These are phyloP conservation scores for Eudasyphora cyanicolor DNA, from an alignment of 2,888 invertebrate species.

Conservation along the genomic window DNA sequence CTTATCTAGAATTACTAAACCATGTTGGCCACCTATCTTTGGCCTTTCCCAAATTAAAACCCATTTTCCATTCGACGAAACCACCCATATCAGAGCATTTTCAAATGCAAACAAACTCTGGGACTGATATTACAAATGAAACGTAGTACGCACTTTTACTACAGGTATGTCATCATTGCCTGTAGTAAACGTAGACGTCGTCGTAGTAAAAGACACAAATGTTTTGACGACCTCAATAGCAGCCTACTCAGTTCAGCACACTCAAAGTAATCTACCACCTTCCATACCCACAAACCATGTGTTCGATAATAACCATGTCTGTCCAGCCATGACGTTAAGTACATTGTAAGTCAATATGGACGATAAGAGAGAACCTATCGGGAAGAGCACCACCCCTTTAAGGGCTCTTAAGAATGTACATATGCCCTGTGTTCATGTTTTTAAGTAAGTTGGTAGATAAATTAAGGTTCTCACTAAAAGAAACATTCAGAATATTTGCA, in stretches of 20 bases:
- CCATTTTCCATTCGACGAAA: neutral
- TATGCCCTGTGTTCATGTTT: no score
- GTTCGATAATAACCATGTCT: neutral
- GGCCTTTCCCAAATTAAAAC: neutral
- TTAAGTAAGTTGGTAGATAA: no score
- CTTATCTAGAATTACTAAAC: neutral
- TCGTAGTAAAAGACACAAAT: neutral
- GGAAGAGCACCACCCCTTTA: no score
- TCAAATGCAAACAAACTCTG: constrained; percentile 1
- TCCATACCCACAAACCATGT: neutral
- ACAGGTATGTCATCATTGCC: no score
- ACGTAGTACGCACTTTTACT: no score
- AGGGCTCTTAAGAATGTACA: no score
- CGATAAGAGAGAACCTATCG: no score
- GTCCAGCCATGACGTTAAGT: neutral
- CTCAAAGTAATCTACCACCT: neutral
- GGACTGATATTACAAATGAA: neutral
- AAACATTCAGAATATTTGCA: no score
- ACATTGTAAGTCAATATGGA: neutral
- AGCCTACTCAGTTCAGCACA: neutral
- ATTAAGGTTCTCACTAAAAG: no score
- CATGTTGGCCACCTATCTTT: constrained; percentile 19
- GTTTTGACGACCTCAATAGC: neutral
- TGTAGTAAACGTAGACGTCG: neutral
- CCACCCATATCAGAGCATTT: neutral